Percentiles rank a stretch among this genome's conserved stretches.
Conservation (phyloP, 1,140 invertebrate genomes). For the Trachymyrmex cornetzi region DNA sequence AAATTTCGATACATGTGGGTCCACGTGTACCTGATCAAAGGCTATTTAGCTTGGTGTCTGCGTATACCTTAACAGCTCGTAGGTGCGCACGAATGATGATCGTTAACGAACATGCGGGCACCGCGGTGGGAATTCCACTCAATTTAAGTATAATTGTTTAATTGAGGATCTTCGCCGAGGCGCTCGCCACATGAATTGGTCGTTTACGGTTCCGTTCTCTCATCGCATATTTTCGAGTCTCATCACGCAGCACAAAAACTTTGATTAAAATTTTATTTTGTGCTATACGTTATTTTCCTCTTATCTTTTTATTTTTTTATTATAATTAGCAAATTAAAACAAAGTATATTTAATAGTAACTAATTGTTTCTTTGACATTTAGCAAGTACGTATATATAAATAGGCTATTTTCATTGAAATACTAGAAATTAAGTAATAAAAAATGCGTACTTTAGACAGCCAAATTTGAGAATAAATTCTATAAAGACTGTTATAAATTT, state of each 20-base stretch:
- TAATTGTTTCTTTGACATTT: background rate
- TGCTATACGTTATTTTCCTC: background rate
- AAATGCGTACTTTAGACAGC: background rate
- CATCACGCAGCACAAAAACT: slow-evolving; percentile 10
- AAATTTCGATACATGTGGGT: slow-evolving; percentile 71
- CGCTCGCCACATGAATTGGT: slow-evolving; percentile 68
- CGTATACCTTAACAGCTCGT: slow-evolving; percentile 65
- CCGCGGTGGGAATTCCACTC: slow-evolving; percentile 78
- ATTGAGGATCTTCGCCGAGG: slow-evolving; percentile 81
- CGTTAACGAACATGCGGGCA: slow-evolving; percentile 81
- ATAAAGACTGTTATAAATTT: background rate
- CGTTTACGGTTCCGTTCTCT: slow-evolving; percentile 59
- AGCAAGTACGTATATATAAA: background rate
- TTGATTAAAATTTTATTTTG: slow-evolving; percentile 14
- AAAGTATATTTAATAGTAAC: background rate
- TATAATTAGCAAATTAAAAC: background rate
- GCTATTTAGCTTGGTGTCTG: slow-evolving; percentile 36
- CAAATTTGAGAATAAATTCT: background rate
- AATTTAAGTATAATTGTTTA: slow-evolving; percentile 84
- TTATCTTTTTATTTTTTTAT: background rate
- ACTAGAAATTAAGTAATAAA: slow-evolving; percentile 4
- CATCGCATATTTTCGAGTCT: slow-evolving; percentile 30
- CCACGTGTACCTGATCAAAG: slow-evolving; percentile 73
- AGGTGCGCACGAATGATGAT: slow-evolving; percentile 67
- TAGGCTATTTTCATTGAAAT: background rate